These are phyloP conservation scores for Mactra quadrangularis DNA, from an alignment of 1,140 invertebrate genomes.

Conservation along the genomic window DNA sequence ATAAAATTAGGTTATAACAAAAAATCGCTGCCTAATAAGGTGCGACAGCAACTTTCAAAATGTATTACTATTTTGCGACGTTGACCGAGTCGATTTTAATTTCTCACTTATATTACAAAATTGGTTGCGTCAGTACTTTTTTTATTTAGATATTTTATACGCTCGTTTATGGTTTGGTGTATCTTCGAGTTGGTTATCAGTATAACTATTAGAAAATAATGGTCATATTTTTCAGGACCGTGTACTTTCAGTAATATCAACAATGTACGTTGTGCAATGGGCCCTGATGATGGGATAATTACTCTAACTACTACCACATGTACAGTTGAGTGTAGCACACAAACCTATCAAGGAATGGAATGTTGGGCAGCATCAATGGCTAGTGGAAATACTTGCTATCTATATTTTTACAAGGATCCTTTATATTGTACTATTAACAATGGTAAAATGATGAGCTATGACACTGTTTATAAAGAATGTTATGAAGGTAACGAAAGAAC, in stretches of 20 bases:
- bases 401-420: conserved; percentile 1
- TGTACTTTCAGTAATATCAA: background rate
- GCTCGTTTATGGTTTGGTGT: no score
- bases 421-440: conserved; percentile 1
- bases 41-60: no score
- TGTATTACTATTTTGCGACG: no score
- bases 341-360: background rate
- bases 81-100: no score
- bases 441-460: background rate
- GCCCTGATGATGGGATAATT: background rate
- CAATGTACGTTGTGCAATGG: background rate
- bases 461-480: background rate
- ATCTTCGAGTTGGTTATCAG: no score
- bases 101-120: no score
- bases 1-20: no score
- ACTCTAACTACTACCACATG: background rate
- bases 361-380: conserved; percentile 7
- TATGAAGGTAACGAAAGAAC: background rate
- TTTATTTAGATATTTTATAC: no score
- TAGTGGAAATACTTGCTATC: background rate
- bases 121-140: no score
- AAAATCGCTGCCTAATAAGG: no score
- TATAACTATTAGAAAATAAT: no score
- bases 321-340: background rate
- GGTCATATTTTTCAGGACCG: no score